Evolutionary conservation across 2,797 vertebrate genomes (phyloP), one percentile per base, ranked within the genome.

Genomic region (Coendou prehensilis): DNA sequence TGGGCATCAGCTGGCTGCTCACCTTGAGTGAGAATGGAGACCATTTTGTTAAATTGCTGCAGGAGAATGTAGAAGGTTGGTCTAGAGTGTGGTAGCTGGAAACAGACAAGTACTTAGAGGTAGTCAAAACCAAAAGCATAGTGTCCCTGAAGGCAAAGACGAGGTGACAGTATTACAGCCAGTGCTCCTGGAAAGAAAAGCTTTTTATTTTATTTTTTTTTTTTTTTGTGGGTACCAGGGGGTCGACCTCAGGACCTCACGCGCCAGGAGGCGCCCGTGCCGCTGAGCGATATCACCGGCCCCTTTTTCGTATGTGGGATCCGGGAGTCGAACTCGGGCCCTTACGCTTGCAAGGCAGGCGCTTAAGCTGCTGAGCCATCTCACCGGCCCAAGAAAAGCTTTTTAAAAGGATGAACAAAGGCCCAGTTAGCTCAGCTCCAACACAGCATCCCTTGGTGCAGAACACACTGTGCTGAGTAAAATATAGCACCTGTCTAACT

Each of bases 1-100:
- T 28, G 37, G 23, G 15, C n/a, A 23, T 67, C 91, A 71, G 6
- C 73, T 57, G 20, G 47, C 87, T 84, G 67, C 71, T 79, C 69
- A 73, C 45, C 45, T 61, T 56, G 50, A 30, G n/a, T 52, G 50
- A 78, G 37, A 87, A n/a, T 63, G 45, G 85, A 69, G n/a, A 56
- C 33, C 41, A 0, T 83, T 87, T 95, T 95, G 47, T 87, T 91
- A 73, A 91, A 41, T 95, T 54, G 80, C 45, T 9, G 2, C 50
- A 11, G 87, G 37, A 92, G 63, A 87, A 92, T 76, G 30, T 57
- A 56, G 33, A 82, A 67, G 91, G 23, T 41, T 76, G 71, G 6
- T 91, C 41, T 64, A 50, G 67, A 91, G 63, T 18, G n/a, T 83
- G 20, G 26, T 82, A 54, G 22, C 71, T 85, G 41, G 67, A 81